These are phyloP conservation scores for Lasioglossum marginatum DNA, from an alignment of 2,888 invertebrate species.

Conservation along the genomic window DNA sequence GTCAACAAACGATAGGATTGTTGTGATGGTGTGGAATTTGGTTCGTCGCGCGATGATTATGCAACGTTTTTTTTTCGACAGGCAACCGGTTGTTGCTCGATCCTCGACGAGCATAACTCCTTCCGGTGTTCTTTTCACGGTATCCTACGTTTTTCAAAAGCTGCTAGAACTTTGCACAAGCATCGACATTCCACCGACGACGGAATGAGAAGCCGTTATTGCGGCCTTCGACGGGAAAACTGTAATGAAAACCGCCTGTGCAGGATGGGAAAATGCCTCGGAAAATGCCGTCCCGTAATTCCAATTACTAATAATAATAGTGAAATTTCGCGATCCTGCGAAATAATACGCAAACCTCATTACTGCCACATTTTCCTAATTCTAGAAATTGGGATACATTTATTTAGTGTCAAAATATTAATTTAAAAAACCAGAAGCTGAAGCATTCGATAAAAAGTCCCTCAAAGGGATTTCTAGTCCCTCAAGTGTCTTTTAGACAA, in stretches of 20 bases:
- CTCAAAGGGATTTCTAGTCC: not conserved
- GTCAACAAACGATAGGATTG: not conserved
- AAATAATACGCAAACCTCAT: not conserved
- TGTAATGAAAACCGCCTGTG: not conserved
- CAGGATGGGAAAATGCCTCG: not conserved
- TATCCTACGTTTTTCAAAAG: slow-evolving; percentile 45
- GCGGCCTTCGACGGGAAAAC: slow-evolving; percentile 1
- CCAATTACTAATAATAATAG: not conserved
- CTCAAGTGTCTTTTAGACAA: not conserved
- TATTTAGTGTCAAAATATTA: no score
- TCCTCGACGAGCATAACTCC: slow-evolving; percentile 53
- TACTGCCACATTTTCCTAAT: not conserved
- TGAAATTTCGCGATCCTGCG: not conserved
- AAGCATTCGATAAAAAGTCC: not conserved
- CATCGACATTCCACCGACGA: slow-evolving; percentile 15
- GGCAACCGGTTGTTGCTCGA: slow-evolving; percentile 49
- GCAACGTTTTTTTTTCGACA: not conserved
- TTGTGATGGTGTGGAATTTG: not conserved
- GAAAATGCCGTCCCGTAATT: not conserved
- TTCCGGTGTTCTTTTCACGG: slow-evolving; percentile 46
- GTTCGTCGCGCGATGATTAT: not conserved
- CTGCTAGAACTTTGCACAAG: slow-evolving; percentile 14
- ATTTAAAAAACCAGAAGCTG: no score
- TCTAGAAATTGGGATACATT: not conserved
- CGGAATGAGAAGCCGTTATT: slow-evolving; percentile 17